Conservation (phyloP, 1,140 invertebrate species). For the Diprion similis region DNA sequence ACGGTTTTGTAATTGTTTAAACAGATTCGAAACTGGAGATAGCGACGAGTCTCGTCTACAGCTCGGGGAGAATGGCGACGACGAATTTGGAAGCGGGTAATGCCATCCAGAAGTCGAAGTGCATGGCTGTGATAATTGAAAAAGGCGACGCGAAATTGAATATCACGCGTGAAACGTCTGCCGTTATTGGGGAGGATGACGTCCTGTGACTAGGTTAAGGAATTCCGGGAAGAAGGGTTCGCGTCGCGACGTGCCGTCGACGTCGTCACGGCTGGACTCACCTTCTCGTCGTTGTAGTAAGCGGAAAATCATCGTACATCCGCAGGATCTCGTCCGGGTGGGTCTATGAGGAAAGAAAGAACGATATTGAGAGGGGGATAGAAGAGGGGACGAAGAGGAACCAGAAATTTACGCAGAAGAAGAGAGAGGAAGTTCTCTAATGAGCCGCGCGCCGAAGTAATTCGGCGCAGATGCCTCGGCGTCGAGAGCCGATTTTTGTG, state of each 20-base stretch:
- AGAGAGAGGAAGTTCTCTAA: conserved; percentile 28
- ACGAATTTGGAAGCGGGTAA: too few species aligned
- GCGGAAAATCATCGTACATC: not conserved
- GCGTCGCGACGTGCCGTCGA: not conserved
- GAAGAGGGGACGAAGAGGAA: not conserved
- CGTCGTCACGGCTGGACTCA: not conserved
- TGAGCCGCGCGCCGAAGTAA: conserved; percentile 25
- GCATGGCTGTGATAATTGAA: too few species aligned
- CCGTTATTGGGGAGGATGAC: too few species aligned
- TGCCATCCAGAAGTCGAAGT: too few species aligned
- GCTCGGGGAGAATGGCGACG: too few species aligned
- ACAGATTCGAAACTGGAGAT: not conserved
- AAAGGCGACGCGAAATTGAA: too few species aligned
- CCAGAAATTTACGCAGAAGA: not conserved
- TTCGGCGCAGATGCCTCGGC: conserved; percentile 25
- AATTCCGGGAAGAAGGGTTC: conserved; percentile 2
- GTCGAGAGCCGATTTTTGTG: too few species aligned
- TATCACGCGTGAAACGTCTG: not conserved
- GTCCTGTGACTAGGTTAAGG: too few species aligned
- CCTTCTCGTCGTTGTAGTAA: not conserved
- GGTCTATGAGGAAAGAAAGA: not conserved
- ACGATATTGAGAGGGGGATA: too few species aligned
- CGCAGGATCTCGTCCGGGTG: not conserved
- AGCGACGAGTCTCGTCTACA: not conserved
- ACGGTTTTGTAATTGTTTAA: not conserved